Evolutionary conservation across 2,888 invertebrate genomes (phyloP).

Genomic region (Heteropelma amictum): DNA sequence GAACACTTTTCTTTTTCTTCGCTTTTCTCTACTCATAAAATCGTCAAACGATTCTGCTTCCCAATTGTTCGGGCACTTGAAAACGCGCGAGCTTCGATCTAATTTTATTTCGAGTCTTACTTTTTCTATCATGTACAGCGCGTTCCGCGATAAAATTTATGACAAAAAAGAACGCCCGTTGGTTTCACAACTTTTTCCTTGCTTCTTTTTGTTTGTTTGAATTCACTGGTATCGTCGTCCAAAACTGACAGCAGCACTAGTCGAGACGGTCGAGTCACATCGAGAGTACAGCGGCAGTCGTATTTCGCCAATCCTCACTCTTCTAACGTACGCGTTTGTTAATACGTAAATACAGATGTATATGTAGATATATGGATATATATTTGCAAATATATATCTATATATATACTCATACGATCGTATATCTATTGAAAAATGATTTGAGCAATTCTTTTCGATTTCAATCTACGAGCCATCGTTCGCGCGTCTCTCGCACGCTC

Average conservation of each 20-base stretch:
- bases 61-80: too few species aligned
- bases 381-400: not conserved
- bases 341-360: constrained; percentile 3
- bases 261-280: constrained; percentile 50
- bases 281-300: constrained; percentile 39
- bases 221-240: constrained; percentile 44
- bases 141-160: too few species aligned
- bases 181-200: not conserved
- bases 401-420: not conserved
- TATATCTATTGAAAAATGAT: not conserved
- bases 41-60: too few species aligned
- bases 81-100: too few species aligned
- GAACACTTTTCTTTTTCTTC: not conserved
- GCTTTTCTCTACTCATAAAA: not conserved
- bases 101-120: not conserved
- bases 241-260: constrained; percentile 49
- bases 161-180: not conserved
- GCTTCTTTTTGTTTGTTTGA: not conserved
- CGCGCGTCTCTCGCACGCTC: constrained; percentile 39
- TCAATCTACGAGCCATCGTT: constrained; percentile 23
- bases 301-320: constrained; percentile 21
- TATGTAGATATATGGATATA: not conserved
- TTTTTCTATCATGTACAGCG: not conserved
- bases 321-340: too few species aligned
- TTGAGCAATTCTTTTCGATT: not conserved